phyloP scores from a whole-genome alignment of 2,113 vertebrate genomes.

The Anas platyrhynchos region DNA sequence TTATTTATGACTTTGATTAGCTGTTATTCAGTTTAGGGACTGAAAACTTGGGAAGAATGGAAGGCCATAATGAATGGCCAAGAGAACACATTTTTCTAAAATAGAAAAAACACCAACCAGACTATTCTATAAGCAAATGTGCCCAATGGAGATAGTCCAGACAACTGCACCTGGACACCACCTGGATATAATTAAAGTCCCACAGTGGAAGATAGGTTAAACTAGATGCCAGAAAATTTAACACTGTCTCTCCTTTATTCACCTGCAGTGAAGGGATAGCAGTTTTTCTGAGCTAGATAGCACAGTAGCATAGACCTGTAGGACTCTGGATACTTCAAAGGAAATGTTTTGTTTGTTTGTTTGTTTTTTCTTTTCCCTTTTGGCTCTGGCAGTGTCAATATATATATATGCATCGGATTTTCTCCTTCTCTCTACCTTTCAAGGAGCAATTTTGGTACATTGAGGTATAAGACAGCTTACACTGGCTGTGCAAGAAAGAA shows the following conservation, averaged over 20 bases:
- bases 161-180: slow-evolving; percentile 73
- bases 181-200: slow-evolving; percentile 75
- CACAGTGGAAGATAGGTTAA: slow-evolving; percentile 63
- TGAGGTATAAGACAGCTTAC: neutral
- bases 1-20: slow-evolving; percentile 42
- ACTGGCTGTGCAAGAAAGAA: neutral
- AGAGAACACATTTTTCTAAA: slow-evolving; percentile 67
- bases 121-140: slow-evolving; percentile 56
- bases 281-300: neutral
- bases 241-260: slow-evolving; percentile 46
- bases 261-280: neutral
- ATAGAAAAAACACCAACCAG: slow-evolving; percentile 39
- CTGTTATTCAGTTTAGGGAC: slow-evolving; percentile 45
- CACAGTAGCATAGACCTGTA: neutral
- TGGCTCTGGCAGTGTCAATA: neutral
- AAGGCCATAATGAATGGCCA: slow-evolving; percentile 63
- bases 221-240: slow-evolving; percentile 68
- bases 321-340: neutral
- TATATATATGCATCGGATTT: neutral
- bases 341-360: neutral
- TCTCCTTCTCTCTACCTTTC: neutral
- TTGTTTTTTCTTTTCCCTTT: no score
- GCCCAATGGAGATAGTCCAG: slow-evolving; percentile 63
- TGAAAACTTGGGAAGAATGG: slow-evolving; percentile 53
- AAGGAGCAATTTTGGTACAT: neutral